phyloP scores from a whole-genome alignment of 2,888 invertebrate species.

The Mycogona germanica region DNA sequence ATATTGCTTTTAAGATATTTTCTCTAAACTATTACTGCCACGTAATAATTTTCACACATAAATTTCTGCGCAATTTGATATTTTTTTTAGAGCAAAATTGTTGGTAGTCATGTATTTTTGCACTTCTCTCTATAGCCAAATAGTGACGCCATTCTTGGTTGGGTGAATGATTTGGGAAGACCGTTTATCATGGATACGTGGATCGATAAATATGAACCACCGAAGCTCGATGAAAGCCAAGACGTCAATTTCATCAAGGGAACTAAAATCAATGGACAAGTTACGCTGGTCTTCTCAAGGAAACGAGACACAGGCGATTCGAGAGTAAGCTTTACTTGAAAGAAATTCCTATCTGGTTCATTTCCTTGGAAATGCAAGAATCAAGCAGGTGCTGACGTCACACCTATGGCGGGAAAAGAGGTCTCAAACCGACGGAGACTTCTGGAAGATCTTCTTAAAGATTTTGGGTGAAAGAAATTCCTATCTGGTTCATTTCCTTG shows the following conservation, averaged over 20 bases:
- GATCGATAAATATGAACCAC: conserved; percentile 58
- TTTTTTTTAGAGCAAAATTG: not conserved
- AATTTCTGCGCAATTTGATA: not conserved
- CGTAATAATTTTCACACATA: not conserved
- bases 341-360: too few species aligned
- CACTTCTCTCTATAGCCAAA: conserved; percentile 46
- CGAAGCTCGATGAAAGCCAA: conserved; percentile 40
- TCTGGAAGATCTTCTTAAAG: too few species aligned
- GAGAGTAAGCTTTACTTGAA: too few species aligned
- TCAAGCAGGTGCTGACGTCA: too few species aligned
- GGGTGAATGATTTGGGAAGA: conserved; percentile 66
- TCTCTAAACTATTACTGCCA: not conserved
- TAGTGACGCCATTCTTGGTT: conserved; percentile 77
- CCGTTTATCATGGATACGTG: conserved; percentile 82
- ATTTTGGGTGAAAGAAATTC: too few species aligned
- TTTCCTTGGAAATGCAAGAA: too few species aligned
- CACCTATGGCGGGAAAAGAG: too few species aligned
- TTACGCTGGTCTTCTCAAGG: conserved; percentile 63
- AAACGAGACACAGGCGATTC: conserved; percentile 60
- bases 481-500: too few species aligned
- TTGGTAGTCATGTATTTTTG: not conserved
- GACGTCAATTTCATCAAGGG: conserved; percentile 58
- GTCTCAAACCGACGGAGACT: too few species aligned
- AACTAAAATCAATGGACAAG: conserved; percentile 56
- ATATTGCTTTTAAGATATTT: conserved; percentile 15